A percentile compares a stretch with the other conserved stretches of the same genome.
Conservation (phyloP, 2,113 vertebrate genomes). For the Aegithalos caudatus region DNA sequence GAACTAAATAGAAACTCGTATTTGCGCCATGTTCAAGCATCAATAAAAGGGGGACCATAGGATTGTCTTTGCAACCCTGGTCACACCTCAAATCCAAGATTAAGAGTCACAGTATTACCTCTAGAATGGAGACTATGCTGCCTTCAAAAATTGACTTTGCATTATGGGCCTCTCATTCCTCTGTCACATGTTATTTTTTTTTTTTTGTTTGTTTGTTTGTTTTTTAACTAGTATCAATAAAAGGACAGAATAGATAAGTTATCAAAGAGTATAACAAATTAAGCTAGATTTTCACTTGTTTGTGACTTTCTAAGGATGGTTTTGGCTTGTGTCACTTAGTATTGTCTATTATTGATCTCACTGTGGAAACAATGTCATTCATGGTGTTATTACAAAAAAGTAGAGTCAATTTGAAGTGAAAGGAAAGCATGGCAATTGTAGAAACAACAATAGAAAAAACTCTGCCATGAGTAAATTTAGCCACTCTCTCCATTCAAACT, state of each 20-base stretch:
- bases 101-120: neutral
- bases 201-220: no score
- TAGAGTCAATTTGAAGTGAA: neutral
- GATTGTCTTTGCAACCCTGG: neutral
- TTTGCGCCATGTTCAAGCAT: neutral
- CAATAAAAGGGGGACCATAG: neutral
- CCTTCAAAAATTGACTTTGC: neutral
- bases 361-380: neutral
- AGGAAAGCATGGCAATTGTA: neutral
- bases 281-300: neutral
- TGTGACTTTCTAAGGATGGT: neutral
- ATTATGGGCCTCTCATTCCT: neutral
- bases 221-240: no score
- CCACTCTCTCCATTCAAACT: neutral
- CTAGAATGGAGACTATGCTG: neutral
- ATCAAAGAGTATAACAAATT: neutral
- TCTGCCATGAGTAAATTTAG: neutral
- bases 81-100: neutral
- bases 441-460: neutral
- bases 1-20: neutral
- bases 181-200: neutral
- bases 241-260: neutral
- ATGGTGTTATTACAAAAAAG: neutral
- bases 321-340: neutral
- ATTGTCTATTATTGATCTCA: neutral